Conservation (phyloP, 2,797 vertebrate species). For the Chaenodraco wilsoni region DNA sequence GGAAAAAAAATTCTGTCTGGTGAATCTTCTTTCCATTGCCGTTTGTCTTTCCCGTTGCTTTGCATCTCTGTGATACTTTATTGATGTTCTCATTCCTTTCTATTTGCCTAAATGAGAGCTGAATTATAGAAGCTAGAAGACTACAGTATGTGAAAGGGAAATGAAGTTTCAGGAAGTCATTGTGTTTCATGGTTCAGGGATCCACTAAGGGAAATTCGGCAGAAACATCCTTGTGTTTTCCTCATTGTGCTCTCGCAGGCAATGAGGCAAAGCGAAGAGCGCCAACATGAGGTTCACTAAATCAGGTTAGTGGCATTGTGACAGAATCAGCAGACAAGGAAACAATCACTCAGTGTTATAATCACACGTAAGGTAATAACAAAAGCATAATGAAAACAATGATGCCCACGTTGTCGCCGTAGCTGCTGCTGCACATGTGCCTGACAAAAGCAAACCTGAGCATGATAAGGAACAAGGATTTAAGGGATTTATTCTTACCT, state of each 20-base stretch:
- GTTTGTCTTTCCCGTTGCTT: conserved; percentile 51
- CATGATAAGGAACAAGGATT: not conserved
- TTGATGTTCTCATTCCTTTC: conserved; percentile 37
- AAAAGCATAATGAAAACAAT: conserved; percentile 37
- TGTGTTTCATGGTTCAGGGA: conserved; percentile 30
- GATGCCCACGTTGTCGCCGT: not conserved
- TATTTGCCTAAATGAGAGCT: conserved; percentile 37
- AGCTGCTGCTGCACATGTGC: conserved; percentile 6
- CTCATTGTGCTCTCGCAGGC: conserved; percentile 14
- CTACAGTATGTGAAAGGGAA: not conserved
- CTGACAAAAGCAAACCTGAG: conserved; percentile 12
- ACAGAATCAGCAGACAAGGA: conserved; percentile 42
- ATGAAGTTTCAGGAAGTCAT: conserved; percentile 30
- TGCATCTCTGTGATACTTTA: conserved; percentile 25
- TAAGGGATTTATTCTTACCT: conserved; percentile 69
- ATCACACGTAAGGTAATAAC: conserved; percentile 24
- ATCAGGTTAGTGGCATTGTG: conserved; percentile 35
- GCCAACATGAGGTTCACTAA: conserved; percentile 46
- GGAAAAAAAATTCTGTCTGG: not conserved
- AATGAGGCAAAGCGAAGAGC: conserved; percentile 20
- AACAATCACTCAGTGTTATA: conserved; percentile 15
- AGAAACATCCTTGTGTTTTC: conserved; percentile 21
- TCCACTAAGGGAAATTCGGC: conserved; percentile 24
- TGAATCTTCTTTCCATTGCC: conserved; percentile 28
- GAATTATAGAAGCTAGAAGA: conserved; percentile 14